phyloP scores from a whole-genome alignment of 2,797 vertebrate species.

The Yasuhikotakia modesta region DNA sequence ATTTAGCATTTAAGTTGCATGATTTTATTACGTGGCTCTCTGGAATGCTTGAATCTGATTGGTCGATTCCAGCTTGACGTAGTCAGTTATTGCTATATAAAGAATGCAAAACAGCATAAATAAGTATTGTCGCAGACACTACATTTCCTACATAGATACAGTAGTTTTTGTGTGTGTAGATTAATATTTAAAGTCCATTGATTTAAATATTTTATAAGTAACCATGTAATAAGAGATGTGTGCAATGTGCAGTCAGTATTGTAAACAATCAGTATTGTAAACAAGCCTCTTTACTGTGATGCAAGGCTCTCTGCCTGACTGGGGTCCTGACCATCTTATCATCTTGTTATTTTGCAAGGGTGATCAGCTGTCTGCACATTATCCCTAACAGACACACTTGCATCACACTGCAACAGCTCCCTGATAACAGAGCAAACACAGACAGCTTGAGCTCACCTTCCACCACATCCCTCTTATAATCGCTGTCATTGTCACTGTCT shows the following conservation, averaged over 20 bases:
- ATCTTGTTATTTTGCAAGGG: not conserved
- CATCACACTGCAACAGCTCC: too few relatives aligned
- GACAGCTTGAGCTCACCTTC: slow-evolving; percentile 78
- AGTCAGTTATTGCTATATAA: too few relatives aligned
- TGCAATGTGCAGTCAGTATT: not conserved
- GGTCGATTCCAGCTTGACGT: too few relatives aligned
- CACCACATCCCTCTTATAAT: slow-evolving; percentile 92
- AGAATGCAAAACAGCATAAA: not conserved
- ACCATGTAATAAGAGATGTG: not conserved
- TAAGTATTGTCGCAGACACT: not conserved
- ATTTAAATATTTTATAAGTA: not conserved
- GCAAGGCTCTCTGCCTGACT: not conserved
- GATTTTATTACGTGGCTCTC: not conserved
- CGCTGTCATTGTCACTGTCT: slow-evolving; percentile 97
- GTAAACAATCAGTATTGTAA: not conserved
- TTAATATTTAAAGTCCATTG: not conserved
- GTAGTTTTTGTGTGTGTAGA: not conserved
- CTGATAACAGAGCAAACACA: not conserved
- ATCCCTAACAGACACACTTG: too few relatives aligned
- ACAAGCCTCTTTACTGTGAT: not conserved
- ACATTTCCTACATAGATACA: not conserved
- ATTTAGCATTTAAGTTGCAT: slow-evolving; percentile 58
- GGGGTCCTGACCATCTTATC: not conserved
- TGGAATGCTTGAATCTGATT: slow-evolving; percentile 5
- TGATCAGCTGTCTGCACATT: too few relatives aligned